Conservation (phyloP, 2,888 invertebrate species). For the Tolmerus cingulatus region DNA sequence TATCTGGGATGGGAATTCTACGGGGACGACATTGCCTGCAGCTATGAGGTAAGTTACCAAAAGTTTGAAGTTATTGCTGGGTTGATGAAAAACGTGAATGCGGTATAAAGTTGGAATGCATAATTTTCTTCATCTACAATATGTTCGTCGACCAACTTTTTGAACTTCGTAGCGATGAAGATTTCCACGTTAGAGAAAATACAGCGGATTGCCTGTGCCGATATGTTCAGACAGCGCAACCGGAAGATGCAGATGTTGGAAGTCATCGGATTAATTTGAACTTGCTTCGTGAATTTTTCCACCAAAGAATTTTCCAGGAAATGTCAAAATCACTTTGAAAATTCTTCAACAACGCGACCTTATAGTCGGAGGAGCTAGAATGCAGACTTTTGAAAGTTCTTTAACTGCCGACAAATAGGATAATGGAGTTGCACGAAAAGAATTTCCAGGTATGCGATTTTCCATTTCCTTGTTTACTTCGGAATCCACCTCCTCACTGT, state of each 20-base stretch:
- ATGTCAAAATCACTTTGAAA: slow-evolving; percentile 61
- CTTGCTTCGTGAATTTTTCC: slow-evolving; percentile 61
- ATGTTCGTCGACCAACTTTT: slow-evolving; percentile 61
- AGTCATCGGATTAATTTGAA: slow-evolving; percentile 61
- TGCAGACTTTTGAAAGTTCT: slow-evolving; percentile 62
- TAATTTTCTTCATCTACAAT: slow-evolving; percentile 53
- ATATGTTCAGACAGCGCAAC: slow-evolving; percentile 54
- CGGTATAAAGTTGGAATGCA: background rate
- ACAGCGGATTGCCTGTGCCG: slow-evolving; percentile 59
- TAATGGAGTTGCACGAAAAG: slow-evolving; percentile 63
- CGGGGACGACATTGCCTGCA: slow-evolving; percentile 57
- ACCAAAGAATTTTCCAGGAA: slow-evolving; percentile 60
- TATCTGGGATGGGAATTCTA: slow-evolving; percentile 59
- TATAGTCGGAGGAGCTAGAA: slow-evolving; percentile 46
- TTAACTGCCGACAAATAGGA: slow-evolving; percentile 62
- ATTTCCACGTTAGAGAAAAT: slow-evolving; percentile 62
- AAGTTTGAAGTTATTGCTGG: background rate
- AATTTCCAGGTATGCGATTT: slow-evolving; percentile 59
- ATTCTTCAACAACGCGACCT: slow-evolving; percentile 56
- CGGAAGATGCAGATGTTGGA: slow-evolving; percentile 17
- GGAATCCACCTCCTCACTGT: background rate
- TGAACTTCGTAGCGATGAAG: slow-evolving; percentile 62
- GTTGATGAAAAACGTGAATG: background rate
- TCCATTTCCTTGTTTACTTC: background rate
- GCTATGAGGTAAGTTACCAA: slow-evolving; percentile 60